Evolutionary conservation across 2,888 invertebrate genomes (phyloP).

Genomic region (Lagria hirta): DNA sequence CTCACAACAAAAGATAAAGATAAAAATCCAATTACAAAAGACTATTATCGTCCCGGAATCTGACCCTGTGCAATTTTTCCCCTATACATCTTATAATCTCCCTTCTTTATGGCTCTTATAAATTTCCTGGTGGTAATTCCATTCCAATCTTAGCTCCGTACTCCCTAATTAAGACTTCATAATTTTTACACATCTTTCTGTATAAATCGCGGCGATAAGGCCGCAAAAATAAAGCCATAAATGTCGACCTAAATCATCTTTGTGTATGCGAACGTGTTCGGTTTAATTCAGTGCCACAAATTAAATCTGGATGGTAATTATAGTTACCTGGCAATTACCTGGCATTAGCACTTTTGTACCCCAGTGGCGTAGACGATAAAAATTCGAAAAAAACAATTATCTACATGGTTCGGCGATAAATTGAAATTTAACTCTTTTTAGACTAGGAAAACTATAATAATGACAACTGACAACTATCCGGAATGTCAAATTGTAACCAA

Average conservation of each 20-base stretch:
- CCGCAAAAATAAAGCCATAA: constrained; percentile 22
- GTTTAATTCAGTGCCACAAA: constrained; percentile 16
- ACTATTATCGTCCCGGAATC: constrained; percentile 34
- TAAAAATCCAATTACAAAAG: constrained; percentile 40
- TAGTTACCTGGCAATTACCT: constrained; percentile 9
- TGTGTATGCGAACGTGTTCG: constrained; percentile 17
- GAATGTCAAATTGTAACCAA: too few relatives aligned
- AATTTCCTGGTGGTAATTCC: constrained; percentile 39
- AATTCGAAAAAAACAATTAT: too few relatives aligned
- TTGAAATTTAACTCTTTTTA: too few relatives aligned
- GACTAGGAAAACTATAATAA: too few relatives aligned
- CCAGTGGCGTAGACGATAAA: too few relatives aligned
- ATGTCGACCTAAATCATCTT: constrained; percentile 25
- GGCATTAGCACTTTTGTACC: too few relatives aligned
- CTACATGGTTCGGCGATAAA: too few relatives aligned
- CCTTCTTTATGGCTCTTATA: constrained; percentile 35
- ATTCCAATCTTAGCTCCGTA: constrained; percentile 37
- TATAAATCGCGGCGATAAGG: constrained; percentile 24
- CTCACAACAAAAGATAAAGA: constrained; percentile 26
- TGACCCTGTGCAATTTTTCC: constrained; percentile 37
- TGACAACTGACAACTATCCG: too few relatives aligned
- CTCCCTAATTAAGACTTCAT: constrained; percentile 50
- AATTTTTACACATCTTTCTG: constrained; percentile 40
- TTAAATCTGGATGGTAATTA: constrained; percentile 16
- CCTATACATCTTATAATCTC: constrained; percentile 30